Evolutionary conservation across 2,888 invertebrate genomes (phyloP).

Genomic region (Erebia epiphron): DNA sequence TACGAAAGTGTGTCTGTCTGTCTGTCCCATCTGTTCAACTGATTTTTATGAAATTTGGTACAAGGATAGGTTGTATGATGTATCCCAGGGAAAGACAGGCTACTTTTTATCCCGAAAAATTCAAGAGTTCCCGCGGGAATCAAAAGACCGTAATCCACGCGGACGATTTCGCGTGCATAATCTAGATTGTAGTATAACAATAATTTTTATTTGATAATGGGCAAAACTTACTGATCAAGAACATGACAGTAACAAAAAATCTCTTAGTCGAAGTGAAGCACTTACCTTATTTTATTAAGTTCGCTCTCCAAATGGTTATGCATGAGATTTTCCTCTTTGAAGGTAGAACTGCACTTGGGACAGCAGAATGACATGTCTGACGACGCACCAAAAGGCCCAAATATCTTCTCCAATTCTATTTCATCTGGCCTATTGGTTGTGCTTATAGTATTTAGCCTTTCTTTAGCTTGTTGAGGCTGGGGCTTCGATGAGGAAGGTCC

Average conservation of each 20-base stretch:
- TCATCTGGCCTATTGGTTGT: slow-evolving; percentile 32
- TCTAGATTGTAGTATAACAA: background rate
- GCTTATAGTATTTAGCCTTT: background rate
- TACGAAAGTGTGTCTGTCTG: too few species aligned
- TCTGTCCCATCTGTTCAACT: too few species aligned
- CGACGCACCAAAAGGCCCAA: slow-evolving; percentile 61
- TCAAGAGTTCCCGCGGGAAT: too few species aligned
- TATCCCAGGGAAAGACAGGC: too few species aligned
- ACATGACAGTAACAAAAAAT: background rate
- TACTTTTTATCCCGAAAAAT: too few species aligned
- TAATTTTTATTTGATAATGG: background rate
- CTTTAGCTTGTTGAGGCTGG: slow-evolving; percentile 7
- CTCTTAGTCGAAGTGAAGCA: background rate
- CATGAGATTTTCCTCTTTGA: slow-evolving; percentile 56
- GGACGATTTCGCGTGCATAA: too few species aligned
- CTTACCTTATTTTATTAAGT: slow-evolving; percentile 68
- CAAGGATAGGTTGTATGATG: too few species aligned
- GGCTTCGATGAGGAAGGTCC: slow-evolving; percentile 26
- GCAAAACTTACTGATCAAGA: background rate
- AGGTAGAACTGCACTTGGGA: slow-evolving; percentile 59
- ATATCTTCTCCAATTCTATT: slow-evolving; percentile 56
- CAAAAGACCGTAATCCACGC: too few species aligned
- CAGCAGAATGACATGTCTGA: slow-evolving; percentile 55
- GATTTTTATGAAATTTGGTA: too few species aligned
- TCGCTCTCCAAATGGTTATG: slow-evolving; percentile 68